These are phyloP conservation scores for Sceloporus undulatus DNA, from an alignment of 2,113 vertebrate genomes.

Conservation along the genomic window DNA sequence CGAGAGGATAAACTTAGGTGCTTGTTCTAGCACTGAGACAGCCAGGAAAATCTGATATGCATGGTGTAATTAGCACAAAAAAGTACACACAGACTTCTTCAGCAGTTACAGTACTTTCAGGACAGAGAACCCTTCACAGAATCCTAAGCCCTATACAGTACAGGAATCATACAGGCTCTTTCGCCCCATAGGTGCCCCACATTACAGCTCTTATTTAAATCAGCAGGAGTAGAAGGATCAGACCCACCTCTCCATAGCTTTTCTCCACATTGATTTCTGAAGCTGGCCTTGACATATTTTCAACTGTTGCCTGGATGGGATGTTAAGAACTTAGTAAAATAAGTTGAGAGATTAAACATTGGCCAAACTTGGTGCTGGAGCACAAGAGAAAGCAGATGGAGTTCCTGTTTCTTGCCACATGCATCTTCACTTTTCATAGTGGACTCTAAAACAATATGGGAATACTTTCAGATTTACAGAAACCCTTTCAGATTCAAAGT, in stretches of 20 bases:
- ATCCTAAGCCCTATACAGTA: neutral
- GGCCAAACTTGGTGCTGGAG: neutral
- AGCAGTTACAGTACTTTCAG: neutral
- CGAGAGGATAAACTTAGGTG: neutral
- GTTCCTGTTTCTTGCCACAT: neutral
- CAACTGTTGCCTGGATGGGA: neutral
- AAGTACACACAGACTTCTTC: neutral
- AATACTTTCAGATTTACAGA: neutral
- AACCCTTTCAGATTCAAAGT: neutral
- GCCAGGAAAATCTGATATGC: slow-evolving; percentile 6
- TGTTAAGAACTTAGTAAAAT: neutral
- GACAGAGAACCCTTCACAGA: neutral
- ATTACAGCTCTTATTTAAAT: neutral
- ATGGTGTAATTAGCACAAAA: neutral
- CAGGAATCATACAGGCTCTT: neutral
- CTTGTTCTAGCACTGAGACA: neutral
- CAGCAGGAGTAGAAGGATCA: neutral
- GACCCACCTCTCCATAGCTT: neutral
- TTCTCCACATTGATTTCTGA: neutral
- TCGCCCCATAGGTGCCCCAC: neutral
- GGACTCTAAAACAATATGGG: neutral
- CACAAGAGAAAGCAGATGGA: neutral
- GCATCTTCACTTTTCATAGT: neutral
- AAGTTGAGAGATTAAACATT: neutral
- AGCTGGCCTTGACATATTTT: slow-evolving; percentile 5